A percentile compares a stretch with the other conserved stretches of the same genome.
Evolutionary conservation across 2,888 invertebrate species (phyloP).

Genomic region (Melanophora roralis): DNA sequence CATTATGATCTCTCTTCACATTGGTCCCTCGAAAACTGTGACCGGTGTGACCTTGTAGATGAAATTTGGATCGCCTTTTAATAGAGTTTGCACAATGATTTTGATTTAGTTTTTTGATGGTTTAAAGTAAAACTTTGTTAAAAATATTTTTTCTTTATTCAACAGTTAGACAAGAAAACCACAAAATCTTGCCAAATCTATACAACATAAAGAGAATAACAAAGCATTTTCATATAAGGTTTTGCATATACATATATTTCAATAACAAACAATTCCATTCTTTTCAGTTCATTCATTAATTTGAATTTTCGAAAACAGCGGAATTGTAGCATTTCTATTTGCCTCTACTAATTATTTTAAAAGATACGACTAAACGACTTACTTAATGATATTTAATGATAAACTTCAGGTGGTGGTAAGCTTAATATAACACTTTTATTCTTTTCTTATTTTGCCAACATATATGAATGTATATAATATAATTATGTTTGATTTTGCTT

Average conservation of each 20-base stretch:
- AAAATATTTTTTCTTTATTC: no score
- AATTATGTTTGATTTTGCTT: no score
- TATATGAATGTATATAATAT: background rate
- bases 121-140: no score
- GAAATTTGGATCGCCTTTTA: no score
- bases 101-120: no score
- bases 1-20: no score
- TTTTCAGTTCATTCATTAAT: slow-evolving; percentile 42
- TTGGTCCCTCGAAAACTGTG: no score
- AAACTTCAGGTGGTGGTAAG: slow-evolving; percentile 50
- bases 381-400: background rate
- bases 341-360: background rate
- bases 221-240: slow-evolving; percentile 53
- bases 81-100: no score
- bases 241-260: background rate
- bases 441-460: background rate
- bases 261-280: slow-evolving; percentile 34
- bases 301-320: slow-evolving; percentile 55
- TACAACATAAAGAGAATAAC: background rate
- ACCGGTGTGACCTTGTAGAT: no score
- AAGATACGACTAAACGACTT: no score
- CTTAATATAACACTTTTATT: slow-evolving; percentile 14
- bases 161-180: no score
- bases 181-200: slow-evolving; percentile 41
- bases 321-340: no score